Evolutionary conservation across 2,113 vertebrate genomes (phyloP).

Genomic region (Tor tambroides): DNA sequence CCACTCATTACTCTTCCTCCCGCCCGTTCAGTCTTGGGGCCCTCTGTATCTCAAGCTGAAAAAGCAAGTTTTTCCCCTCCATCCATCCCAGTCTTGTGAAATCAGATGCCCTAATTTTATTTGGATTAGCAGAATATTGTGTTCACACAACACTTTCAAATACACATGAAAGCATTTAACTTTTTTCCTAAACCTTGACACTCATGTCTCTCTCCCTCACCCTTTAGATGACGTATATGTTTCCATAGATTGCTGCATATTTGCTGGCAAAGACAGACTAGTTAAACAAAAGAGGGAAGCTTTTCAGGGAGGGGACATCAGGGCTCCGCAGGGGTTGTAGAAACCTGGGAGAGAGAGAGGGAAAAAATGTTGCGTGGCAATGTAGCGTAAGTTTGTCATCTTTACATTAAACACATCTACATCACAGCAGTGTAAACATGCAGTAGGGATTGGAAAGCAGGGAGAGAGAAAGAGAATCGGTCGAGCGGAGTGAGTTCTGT

Average conservation of each 20-base stretch:
- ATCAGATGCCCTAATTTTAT: constrained; percentile 65
- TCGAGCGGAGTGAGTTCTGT: constrained; percentile 56
- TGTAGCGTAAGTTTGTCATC: constrained; percentile 74
- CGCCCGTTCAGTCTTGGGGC: constrained; percentile 15
- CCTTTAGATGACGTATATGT: constrained; percentile 72
- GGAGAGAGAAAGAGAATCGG: constrained; percentile 56
- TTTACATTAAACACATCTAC: constrained; percentile 71
- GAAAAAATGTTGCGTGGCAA: constrained; percentile 37
- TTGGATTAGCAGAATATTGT: constrained; percentile 64
- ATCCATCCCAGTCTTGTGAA: constrained; percentile 56
- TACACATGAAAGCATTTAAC: constrained; percentile 76
- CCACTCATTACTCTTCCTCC: constrained; percentile 59
- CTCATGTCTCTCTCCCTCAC: background rate
- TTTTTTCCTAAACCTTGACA: constrained; percentile 53
- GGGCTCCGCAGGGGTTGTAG: constrained; percentile 54
- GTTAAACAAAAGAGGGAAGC: constrained; percentile 66
- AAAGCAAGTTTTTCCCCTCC: background rate
- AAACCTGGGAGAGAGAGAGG: constrained; percentile 67
- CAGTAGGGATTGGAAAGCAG: constrained; percentile 44
- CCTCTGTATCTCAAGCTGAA: constrained; percentile 26
- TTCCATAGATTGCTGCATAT: constrained; percentile 76
- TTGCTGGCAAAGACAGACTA: constrained; percentile 70
- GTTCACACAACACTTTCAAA: constrained; percentile 65
- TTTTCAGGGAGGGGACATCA: constrained; percentile 34
- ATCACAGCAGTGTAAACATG: constrained; percentile 73